Evolutionary conservation across 2,113 vertebrate species (phyloP).

Genomic region (Erythrocercus mccallii): DNA sequence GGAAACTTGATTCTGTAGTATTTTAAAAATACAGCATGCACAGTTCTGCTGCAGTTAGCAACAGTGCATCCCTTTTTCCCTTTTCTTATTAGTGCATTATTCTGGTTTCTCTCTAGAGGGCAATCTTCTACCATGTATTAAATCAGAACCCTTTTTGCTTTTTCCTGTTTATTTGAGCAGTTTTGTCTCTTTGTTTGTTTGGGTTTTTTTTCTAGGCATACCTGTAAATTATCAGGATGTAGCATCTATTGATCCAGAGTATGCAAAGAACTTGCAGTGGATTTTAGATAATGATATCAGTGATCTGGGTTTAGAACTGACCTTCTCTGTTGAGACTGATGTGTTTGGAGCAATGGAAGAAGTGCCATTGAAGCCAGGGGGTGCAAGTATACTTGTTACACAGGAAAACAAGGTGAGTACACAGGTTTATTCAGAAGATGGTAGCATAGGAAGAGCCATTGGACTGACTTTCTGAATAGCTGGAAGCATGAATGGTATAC

Average conservation of each 20-base stretch:
- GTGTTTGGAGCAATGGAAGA: conserved; percentile 98
- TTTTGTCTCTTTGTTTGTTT: not conserved
- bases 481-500: not conserved
- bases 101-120: conserved; percentile 73
- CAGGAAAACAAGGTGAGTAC: conserved; percentile 93
- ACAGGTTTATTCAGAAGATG: not conserved
- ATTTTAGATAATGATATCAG: conserved; percentile 99
- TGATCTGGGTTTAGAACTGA: conserved; percentile 93
- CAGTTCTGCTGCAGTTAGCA: not conserved
- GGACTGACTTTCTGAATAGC: not conserved
- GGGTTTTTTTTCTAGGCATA: conserved; percentile 78
- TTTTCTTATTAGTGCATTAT: conserved; percentile 43
- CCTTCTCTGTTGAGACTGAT: conserved; percentile 96
- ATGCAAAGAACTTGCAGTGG: conserved; percentile 98
- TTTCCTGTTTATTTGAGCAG: not conserved
- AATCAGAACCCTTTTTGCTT: not conserved
- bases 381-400: conserved; percentile 90
- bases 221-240: conserved; percentile 99
- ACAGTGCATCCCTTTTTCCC: not conserved
- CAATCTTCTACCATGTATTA: conserved; percentile 67
- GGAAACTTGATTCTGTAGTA: not conserved
- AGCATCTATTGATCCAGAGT: conserved; percentile 97
- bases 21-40: not conserved
- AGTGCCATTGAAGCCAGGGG: conserved; percentile 92
- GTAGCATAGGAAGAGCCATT: not conserved